phyloP scores from a whole-genome alignment of 2,113 vertebrate species.

The Oreotrochilus melanogaster region DNA sequence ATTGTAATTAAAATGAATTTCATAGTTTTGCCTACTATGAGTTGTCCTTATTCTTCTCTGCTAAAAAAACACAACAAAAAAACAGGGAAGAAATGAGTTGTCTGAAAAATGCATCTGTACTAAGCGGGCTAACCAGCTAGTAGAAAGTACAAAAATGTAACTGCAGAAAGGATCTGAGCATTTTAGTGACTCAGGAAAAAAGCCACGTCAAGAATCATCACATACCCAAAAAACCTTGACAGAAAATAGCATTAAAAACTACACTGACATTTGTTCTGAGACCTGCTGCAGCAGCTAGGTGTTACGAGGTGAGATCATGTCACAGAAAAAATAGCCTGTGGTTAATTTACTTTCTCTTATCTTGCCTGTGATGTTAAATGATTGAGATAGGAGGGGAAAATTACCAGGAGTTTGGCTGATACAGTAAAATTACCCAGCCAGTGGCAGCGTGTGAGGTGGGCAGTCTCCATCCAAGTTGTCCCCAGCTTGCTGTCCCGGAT shows the following conservation, averaged over 20 bases:
- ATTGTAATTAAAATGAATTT: background rate
- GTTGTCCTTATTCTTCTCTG: background rate
- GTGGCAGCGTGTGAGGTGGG: background rate
- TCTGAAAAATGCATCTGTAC: background rate
- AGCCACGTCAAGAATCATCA: background rate
- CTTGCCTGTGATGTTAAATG: background rate
- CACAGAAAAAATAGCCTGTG: conserved; percentile 38
- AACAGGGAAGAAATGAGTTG: background rate
- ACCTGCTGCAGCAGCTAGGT: background rate
- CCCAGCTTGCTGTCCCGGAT: background rate
- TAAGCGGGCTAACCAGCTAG: background rate
- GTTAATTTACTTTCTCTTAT: conserved; percentile 14
- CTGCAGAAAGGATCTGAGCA: background rate
- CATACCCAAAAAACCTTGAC: background rate
- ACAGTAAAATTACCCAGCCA: accelerated
- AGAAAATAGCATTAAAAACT: background rate
- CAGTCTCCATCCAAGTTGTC: background rate
- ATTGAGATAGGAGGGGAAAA: background rate
- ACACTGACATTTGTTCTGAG: background rate
- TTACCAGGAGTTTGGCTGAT: background rate
- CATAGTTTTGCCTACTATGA: background rate
- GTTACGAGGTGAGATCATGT: conserved; percentile 9
- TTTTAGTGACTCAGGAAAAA: background rate
- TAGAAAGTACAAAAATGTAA: background rate
- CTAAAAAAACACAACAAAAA: background rate